Base-by-base conservation (phyloP, 2,888 invertebrate species). In the Ophion ellenae region DNA sequence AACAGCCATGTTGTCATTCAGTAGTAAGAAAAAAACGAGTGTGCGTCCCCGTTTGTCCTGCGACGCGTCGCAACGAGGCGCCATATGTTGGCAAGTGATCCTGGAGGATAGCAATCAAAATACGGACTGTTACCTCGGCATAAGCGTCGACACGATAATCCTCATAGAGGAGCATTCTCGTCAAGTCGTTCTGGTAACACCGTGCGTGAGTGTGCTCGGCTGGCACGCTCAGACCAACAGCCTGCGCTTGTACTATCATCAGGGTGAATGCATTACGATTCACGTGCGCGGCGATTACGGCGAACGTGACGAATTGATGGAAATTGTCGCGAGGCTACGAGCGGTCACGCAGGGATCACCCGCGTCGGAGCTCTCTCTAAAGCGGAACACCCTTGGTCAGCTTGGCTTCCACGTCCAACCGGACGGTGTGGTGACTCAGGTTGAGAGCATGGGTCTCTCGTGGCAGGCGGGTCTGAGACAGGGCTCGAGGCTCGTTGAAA, bases 401-500 rank as follows among this genome's bases (percentile, higher is more conserved):
- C 95, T 99, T 71, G 98, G 98, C 17, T 97, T 97, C 94, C 97
- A 97, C 94, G 98, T 98, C 59, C 98, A 98, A 92, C 97, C 97
- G 20, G 98, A 98, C 94, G 99, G 99, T 3, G 96, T 99, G 36
- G 98, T 99, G 47, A 98, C 98, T 3, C 97, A 98, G 91, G 98
- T 99, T n/a, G 98, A 98, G 93, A 95, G 95, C 90, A 94, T 95
- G 93, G 96, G 96, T 40, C 94, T 95, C 57, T 97, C 97, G 47
- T 96, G 96, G 94, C 96, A 96, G 83, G 97, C 98, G 2, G 99
- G 99, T n/a, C 95, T 99, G 70, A 95, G 97, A 70, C 98, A 98
- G 93, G 98, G 98, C 84, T 97, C 97, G 75, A 96, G 99, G 20
- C 95, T 99, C 87, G 98, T 99, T 2, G 99, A 99, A 94, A 97